A percentile compares a stretch with the other conserved stretches of the same genome.
phyloP scores from a whole-genome alignment of 2,113 vertebrate genomes.

The Cavia aperea region DNA sequence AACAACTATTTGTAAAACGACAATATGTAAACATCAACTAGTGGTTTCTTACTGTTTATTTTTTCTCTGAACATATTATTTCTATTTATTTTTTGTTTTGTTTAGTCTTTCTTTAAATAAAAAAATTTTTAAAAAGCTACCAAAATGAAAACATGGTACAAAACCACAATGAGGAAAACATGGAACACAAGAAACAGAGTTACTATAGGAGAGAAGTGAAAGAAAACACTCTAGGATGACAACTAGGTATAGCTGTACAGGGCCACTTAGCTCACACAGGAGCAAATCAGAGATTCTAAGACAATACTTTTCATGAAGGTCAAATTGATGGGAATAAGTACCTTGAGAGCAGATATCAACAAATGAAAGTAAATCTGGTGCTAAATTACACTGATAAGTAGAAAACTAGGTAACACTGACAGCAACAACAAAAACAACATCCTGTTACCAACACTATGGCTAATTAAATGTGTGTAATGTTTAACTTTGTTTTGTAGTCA shows the following conservation, averaged over 20 bases:
- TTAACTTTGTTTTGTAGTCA: neutral
- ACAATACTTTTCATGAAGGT: conserved; percentile 10
- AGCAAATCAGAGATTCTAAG: neutral
- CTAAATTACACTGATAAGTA: conserved; percentile 4
- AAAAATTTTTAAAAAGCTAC: neutral
- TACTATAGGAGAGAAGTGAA: neutral
- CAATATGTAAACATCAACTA: too few relatives aligned
- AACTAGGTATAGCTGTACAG: neutral
- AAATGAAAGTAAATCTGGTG: neutral
- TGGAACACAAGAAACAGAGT: neutral
- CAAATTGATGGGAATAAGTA: conserved; percentile 16
- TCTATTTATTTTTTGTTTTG: too few relatives aligned
- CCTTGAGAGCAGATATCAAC: neutral
- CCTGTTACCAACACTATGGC: neutral
- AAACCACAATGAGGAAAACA: conserved; percentile 14
- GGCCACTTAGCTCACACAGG: neutral
- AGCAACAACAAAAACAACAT: neutral
- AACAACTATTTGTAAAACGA: too few relatives aligned
- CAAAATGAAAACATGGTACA: conserved; percentile 18
- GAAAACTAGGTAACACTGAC: neutral
- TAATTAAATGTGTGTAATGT: neutral
- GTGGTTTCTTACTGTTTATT: too few relatives aligned
- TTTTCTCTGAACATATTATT: too few relatives aligned
- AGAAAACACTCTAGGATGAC: neutral
- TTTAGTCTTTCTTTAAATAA: too few relatives aligned